Evolutionary conservation across 2,888 invertebrate genomes (phyloP).

Genomic region (Zhuqinia jingwanae): DNA sequence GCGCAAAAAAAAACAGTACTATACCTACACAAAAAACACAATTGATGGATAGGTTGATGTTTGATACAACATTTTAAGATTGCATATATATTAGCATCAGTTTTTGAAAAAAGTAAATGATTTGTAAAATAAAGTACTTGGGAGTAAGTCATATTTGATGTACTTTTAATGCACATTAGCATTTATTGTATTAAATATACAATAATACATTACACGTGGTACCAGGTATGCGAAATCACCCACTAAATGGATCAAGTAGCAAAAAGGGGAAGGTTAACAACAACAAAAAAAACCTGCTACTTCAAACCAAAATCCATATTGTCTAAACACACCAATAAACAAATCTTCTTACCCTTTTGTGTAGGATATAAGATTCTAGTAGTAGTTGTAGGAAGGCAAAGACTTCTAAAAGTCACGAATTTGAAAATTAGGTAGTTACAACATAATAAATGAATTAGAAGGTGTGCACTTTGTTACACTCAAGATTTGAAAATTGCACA

Average conservation of each 20-base stretch:
- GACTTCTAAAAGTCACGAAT: not conserved
- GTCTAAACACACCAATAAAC: not conserved
- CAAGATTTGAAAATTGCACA: constrained; percentile 16
- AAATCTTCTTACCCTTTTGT: not conserved
- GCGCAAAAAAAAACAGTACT: not conserved
- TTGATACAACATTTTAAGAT: not conserved
- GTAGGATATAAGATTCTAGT: not conserved
- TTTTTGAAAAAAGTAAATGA: too few relatives aligned
- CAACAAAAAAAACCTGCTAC: too few relatives aligned
- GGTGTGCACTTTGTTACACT: not conserved
- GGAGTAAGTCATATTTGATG: not conserved
- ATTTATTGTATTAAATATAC: not conserved
- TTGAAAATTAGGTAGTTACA: not conserved
- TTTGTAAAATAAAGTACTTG: too few relatives aligned
- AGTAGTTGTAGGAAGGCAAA: constrained; percentile 5
- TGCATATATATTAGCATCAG: not conserved
- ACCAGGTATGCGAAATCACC: not conserved
- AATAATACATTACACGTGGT: constrained; percentile 4
- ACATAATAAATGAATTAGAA: not conserved
- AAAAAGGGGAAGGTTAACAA: not conserved
- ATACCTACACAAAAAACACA: too few relatives aligned
- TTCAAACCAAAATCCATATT: not conserved
- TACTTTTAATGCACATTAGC: not conserved
- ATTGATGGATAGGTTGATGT: too few relatives aligned
- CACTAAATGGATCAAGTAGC: not conserved